These are phyloP conservation scores for Charaxes varanes DNA, from an alignment of 1,140 invertebrate species.

Conservation along the genomic window DNA sequence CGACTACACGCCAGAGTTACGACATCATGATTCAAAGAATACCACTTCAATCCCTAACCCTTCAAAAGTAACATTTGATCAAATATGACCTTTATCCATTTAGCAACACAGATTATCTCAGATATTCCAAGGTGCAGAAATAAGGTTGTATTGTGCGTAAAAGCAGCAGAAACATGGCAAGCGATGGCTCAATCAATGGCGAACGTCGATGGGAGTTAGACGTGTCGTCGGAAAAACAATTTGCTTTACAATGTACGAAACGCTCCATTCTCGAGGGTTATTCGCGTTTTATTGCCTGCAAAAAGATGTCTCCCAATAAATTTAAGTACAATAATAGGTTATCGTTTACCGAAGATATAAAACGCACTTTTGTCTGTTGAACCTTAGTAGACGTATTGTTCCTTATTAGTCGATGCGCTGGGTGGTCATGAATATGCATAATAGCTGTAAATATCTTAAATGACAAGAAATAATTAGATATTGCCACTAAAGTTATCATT, in stretches of 20 bases:
- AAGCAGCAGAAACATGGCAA: conserved; percentile 43
- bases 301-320: conserved; percentile 5
- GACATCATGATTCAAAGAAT: conserved; percentile 45
- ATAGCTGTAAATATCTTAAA: too few relatives aligned
- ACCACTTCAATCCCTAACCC: conserved; percentile 20
- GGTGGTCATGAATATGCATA: too few relatives aligned
- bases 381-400: too few relatives aligned
- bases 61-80: neutral
- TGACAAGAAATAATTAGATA: too few relatives aligned
- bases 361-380: too few relatives aligned
- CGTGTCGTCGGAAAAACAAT: conserved; percentile 56
- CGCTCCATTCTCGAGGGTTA: conserved; percentile 20
- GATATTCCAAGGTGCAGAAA: conserved; percentile 1
- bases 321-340: too few relatives aligned
- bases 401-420: too few relatives aligned
- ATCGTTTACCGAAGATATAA: too few relatives aligned
- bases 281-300: conserved; percentile 17
- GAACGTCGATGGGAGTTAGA: conserved; percentile 40
- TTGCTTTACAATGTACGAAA: conserved; percentile 50
- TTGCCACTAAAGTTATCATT: too few relatives aligned
- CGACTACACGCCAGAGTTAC: conserved; percentile 58
- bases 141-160: conserved; percentile 33
- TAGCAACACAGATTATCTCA: conserved; percentile 7
- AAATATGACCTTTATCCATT: conserved; percentile 14
- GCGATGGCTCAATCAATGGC: conserved; percentile 63